Conservation (phyloP, 2,113 vertebrate genomes). For the Tetrao urogallus region DNA sequence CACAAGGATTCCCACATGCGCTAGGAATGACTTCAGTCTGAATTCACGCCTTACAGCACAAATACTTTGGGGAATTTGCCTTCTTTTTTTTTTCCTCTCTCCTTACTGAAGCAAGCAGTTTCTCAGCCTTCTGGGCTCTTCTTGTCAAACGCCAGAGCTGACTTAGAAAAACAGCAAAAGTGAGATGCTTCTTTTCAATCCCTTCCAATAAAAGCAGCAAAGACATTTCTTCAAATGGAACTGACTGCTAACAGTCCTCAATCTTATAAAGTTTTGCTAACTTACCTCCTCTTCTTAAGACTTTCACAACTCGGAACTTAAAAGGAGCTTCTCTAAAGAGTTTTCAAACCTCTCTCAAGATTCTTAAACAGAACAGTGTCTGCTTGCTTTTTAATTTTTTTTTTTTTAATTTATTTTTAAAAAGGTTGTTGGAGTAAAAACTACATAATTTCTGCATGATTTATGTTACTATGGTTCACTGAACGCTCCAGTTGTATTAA, state of each 20-base stretch:
- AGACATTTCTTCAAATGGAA: not conserved
- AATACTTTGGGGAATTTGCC: not conserved
- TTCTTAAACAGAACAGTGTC: not conserved
- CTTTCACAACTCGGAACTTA: not conserved
- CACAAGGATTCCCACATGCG: not conserved
- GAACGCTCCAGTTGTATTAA: not conserved
- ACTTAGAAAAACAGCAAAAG: constrained; percentile 34
- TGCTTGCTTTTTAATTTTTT: not conserved
- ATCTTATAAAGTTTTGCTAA: not conserved
- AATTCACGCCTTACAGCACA: not conserved
- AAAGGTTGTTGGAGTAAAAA: not conserved
- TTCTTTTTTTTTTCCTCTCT: not conserved
- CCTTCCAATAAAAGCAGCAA: not conserved
- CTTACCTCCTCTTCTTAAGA: not conserved
- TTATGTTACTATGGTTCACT: not conserved
- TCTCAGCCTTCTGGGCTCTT: constrained; percentile 12
- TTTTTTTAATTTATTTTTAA: not conserved
- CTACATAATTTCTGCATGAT: not conserved
- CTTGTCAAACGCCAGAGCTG: constrained; percentile 25
- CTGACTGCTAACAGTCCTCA: not conserved
- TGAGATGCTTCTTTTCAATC: constrained; percentile 16
- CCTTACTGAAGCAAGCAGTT: not conserved
- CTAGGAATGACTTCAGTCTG: not conserved
- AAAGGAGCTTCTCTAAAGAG: not conserved
- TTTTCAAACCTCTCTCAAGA: not conserved